These are phyloP conservation scores for Brachyhypopomus gauderio DNA, from an alignment of 2,113 vertebrate species.

Conservation along the genomic window DNA sequence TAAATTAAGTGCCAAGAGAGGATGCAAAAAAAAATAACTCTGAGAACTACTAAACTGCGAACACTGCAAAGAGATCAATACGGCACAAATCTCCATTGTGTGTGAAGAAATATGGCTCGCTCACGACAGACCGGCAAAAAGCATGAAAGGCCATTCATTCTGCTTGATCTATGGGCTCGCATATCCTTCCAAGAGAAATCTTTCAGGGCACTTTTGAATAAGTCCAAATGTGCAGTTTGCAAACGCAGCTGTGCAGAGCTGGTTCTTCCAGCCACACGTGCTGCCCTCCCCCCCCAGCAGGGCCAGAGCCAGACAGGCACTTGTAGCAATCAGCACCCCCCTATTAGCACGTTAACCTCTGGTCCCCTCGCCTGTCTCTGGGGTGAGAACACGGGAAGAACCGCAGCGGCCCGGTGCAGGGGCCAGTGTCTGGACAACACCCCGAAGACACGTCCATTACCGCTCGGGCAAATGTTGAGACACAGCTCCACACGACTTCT, in stretches of 20 bases:
- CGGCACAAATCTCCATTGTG: slow-evolving; percentile 32
- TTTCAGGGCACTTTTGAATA: slow-evolving; percentile 71
- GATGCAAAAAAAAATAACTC: background rate
- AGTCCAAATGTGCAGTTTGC: slow-evolving; percentile 64
- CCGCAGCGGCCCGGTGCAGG: slow-evolving; percentile 10
- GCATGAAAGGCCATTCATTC: slow-evolving; percentile 33
- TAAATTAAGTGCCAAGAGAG: background rate
- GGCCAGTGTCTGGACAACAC: background rate
- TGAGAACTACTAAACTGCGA: background rate
- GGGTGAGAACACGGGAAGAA: slow-evolving; percentile 48
- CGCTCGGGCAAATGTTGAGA: slow-evolving; percentile 53
- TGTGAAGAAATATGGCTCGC: slow-evolving; percentile 42
- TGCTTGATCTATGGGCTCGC: slow-evolving; percentile 47
- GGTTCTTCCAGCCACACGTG: slow-evolving; percentile 51
- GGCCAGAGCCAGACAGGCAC: slow-evolving; percentile 65
- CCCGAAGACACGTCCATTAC: slow-evolving; percentile 3
- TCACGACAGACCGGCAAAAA: slow-evolving; percentile 21
- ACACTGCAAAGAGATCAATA: background rate
- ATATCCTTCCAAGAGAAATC: slow-evolving; percentile 71
- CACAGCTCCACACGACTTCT: slow-evolving; percentile 51
- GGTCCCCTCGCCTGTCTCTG: slow-evolving; percentile 63
- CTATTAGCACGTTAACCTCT: slow-evolving; percentile 77
- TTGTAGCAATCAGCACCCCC: slow-evolving; percentile 73
- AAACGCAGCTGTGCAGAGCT: slow-evolving; percentile 69
- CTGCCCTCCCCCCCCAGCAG: slow-evolving; percentile 56